Percentiles rank a stretch among this genome's conserved stretches.
Conservation (phyloP, 1,140 invertebrate genomes). For the Hypsibius dujardini region DNA sequence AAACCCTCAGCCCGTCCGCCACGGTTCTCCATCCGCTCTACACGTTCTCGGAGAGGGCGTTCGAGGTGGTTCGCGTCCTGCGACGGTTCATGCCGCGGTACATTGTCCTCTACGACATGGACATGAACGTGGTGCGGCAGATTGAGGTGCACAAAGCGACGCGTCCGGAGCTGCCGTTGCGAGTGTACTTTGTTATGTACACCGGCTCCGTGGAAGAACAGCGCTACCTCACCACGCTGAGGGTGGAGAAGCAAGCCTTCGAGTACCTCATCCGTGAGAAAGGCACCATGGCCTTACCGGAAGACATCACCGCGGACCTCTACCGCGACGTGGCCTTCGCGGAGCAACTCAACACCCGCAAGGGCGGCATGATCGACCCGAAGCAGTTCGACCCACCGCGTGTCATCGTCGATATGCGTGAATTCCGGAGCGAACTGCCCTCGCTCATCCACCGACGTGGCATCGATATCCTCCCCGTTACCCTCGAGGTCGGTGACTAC, state of each 20-base stretch:
- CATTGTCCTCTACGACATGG: slow-evolving; percentile 73
- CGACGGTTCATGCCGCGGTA: slow-evolving; percentile 49
- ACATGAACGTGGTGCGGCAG: slow-evolving; percentile 66
- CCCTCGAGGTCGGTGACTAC: slow-evolving; percentile 83
- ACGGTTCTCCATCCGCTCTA: slow-evolving; percentile 32
- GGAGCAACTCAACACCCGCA: slow-evolving; percentile 38
- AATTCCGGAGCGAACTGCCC: slow-evolving; percentile 90
- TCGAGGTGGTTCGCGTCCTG: slow-evolving; percentile 19
- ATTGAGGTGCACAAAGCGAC: slow-evolving; percentile 57
- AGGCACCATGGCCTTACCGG: slow-evolving; percentile 39
- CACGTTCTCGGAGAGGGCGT: background rate
- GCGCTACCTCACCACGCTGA: slow-evolving; percentile 67
- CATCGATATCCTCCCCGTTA: slow-evolving; percentile 78
- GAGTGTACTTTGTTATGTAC: slow-evolving; percentile 75
- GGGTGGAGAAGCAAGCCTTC: slow-evolving; percentile 81
- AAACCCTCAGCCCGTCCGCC: slow-evolving; percentile 27
- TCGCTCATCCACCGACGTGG: slow-evolving; percentile 76
- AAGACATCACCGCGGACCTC: slow-evolving; percentile 30
- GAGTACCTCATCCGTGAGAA: slow-evolving; percentile 76
- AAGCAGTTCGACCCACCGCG: slow-evolving; percentile 32
- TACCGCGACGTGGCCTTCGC: slow-evolving; percentile 13
- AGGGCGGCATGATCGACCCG: slow-evolving; percentile 39
- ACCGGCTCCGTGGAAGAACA: slow-evolving; percentile 83
- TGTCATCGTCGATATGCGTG: slow-evolving; percentile 90
- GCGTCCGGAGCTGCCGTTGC: slow-evolving; percentile 40